Conservation (phyloP, 37 sponge, comb jelly and placozoan genomes). For the Oopsacas minuta region DNA sequence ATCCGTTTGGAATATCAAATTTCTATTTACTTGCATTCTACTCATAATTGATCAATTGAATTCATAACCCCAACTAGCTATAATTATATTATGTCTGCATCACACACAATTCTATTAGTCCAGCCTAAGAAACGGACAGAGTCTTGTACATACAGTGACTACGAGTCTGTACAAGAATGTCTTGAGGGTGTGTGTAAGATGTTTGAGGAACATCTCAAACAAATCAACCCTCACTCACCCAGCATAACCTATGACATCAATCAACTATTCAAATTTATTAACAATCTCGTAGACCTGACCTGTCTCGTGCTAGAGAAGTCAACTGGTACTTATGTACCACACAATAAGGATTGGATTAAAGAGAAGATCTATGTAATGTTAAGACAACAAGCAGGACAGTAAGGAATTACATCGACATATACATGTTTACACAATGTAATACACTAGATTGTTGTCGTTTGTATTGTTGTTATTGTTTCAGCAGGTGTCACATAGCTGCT, state of each 20-base stretch:
- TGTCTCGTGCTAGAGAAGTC: conserved; percentile 79
- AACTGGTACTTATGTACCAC: conserved; percentile 58
- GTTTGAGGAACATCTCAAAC: conserved; percentile 90
- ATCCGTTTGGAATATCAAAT: too few relatives aligned
- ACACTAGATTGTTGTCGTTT: not conserved
- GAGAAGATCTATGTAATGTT: conserved; percentile 83
- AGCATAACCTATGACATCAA: conserved; percentile 97
- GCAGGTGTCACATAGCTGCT: too few relatives aligned
- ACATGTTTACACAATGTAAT: not conserved
- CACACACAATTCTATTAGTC: conserved; percentile 91
- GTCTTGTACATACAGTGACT: conserved; percentile 80
- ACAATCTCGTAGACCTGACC: conserved; percentile 73
- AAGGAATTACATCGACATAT: not conserved
- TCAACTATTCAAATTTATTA: conserved; percentile 88
- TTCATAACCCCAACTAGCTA: too few relatives aligned
- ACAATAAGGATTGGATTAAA: conserved; percentile 95
- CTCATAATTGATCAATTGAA: too few relatives aligned
- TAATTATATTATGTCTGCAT: too few relatives aligned
- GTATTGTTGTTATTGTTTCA: not conserved
- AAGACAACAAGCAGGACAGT: conserved; percentile 66
- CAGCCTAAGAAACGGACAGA: conserved; percentile 71
- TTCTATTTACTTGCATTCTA: too few relatives aligned
- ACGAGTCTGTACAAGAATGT: conserved; percentile 74
- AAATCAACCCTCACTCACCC: conserved; percentile 64
- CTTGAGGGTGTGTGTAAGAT: conserved; percentile 98